Evolutionary conservation across 2,797 vertebrate species (phyloP), one percentile per base, ranked within the genome.

Genomic region (Falco rusticolus): DNA sequence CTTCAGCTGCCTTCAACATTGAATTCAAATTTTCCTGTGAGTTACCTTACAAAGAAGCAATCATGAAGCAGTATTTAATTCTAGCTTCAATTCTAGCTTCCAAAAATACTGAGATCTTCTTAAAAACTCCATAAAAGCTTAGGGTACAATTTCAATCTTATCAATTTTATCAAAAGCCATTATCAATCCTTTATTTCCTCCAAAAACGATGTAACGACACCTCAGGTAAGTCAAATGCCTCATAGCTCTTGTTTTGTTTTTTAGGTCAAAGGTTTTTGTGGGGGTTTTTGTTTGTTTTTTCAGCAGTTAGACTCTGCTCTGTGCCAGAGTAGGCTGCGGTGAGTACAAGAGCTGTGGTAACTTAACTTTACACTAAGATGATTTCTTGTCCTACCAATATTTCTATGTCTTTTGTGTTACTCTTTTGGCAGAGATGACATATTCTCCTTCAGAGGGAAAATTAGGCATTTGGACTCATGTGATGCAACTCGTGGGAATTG

Each of bases 231-330:
- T 80, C 26, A 78, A 88, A 75, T 33, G 7, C 0, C 8, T 64
- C 7, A 34, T 16, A 75, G 17, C 0, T 82, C 13, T 34, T 51
- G 5, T 26, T 81, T 59, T 33, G 3, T 0, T 37, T 82, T 76
- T 60, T 39, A 45, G 13, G 11, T 19, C 56, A 26, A 25, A 12
- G 1, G 1, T 0, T 1, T 65, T 71, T 74, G 8, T 43, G 11
- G 11, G 0, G 1, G 47, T 65, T 79, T 50, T 84, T 16, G 4
- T 47, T 66, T 89, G 6, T 0, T 11, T 77, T 71, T 85, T 72
- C 60, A 45, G 5, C 10, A 19, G 10, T 70, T 77, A 37, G 31
- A 66, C 48, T 85, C 33, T 87, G 1, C 20, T 87, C 50, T 80
- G 33, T 3, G 50, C 11, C 39, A 41, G 39, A 41, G 39, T 41